Evolutionary conservation across 2,113 vertebrate species (phyloP), one percentile per base, ranked within the genome.

Genomic region (Sterrhoptilus dennistouni): DNA sequence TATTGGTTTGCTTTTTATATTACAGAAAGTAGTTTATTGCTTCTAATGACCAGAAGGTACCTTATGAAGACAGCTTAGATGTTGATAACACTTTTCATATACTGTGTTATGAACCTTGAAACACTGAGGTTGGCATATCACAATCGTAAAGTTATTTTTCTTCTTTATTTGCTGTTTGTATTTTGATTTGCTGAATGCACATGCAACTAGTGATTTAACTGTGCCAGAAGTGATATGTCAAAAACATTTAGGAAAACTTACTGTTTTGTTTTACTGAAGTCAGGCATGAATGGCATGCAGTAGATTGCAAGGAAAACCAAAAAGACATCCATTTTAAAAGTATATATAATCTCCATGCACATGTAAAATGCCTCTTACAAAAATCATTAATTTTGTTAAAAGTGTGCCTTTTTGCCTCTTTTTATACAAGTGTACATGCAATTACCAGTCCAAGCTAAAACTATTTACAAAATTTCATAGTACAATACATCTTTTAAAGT

Each of bases 391-490:
- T 96, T 95, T 96, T 97, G 96, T 97, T 97, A 98, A 98, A 98
- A 97, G 75, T 91, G 95, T 95, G 93, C 86, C 90, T 96, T 98
- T 97, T 80, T 60, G 49, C 71, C 64, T 59, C 56, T 98, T 96
- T 97, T 96, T 97, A 96, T 98, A 98, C 98, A 96, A 98, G 97
- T 97, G 93, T 96, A 95, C 96, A 97, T 97, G 97, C 98, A 98
- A 97, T 97, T 98, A 98, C 97, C 97, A 98, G 96, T 97, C 96
- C 74, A 89, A 97, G 97, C 97, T 98, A 96, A 95, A 96, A 69
- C 93, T 99, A 98, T 99, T 97, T 99, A 99, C 99, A 99, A 98
- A 98, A 97, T 95, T 96, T 98, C 97, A 95, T 97, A 98, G 96
- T 98, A 98, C 98, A 98, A 97, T 97, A 97, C 98, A 97, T 88